phyloP scores from a whole-genome alignment of 2,888 invertebrate genomes.

The Leptopilina syphax region DNA sequence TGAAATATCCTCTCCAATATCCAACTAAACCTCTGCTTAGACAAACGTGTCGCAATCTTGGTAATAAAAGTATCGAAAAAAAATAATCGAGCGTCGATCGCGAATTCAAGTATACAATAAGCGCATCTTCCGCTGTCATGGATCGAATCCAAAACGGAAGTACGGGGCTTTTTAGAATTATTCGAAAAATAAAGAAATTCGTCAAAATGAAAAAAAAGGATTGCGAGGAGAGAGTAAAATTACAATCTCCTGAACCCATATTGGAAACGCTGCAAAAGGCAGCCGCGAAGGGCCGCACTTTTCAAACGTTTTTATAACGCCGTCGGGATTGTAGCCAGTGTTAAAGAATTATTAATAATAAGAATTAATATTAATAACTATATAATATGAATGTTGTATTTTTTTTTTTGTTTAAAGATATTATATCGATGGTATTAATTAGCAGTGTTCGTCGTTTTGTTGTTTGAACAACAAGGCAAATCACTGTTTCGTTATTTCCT shows the following conservation, averaged over 20 bases:
- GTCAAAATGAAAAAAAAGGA: background rate
- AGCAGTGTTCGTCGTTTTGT: conserved; percentile 50
- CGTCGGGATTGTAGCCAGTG: conserved; percentile 51
- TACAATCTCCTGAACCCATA: conserved; percentile 10
- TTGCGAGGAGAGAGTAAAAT: background rate
- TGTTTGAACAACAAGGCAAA: conserved; percentile 38
- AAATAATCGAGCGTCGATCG: conserved; percentile 53
- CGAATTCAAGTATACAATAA: conserved; percentile 49
- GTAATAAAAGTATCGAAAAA: conserved; percentile 72
- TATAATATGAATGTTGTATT: conserved; percentile 52
- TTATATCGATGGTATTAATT: conserved; percentile 54
- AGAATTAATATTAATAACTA: conserved; percentile 55
- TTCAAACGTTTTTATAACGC: conserved; percentile 48
- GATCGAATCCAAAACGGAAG: conserved; percentile 60
- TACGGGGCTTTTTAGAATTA: conserved; percentile 49
- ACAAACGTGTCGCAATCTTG: conserved; percentile 82
- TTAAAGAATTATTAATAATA: conserved; percentile 55
- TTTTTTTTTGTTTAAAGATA: conserved; percentile 15
- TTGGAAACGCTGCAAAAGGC: conserved; percentile 25
- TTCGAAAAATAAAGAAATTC: conserved; percentile 38
- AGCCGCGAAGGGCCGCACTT: conserved; percentile 17
- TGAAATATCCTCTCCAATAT: conserved; percentile 89
- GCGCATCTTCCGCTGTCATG: conserved; percentile 45
- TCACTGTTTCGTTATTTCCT: conserved; percentile 42
- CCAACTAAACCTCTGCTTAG: conserved; percentile 87